phyloP scores from a whole-genome alignment of 2,113 vertebrate species.

The Rhombomys opimus region DNA sequence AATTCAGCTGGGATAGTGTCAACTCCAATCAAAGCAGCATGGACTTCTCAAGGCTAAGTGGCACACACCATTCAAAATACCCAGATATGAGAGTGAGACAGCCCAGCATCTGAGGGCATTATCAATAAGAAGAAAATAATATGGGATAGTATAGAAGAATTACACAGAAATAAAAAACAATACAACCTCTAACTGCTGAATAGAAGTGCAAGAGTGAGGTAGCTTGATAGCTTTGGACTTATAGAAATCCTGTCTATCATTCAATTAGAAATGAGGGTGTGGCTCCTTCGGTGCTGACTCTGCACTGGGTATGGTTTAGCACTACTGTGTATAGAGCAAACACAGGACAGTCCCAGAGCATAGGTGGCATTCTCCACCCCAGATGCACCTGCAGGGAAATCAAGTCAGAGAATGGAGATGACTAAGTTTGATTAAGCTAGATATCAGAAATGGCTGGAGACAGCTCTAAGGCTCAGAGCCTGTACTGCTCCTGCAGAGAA shows the following conservation, averaged over 20 bases:
- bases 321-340: background rate
- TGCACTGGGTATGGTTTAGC: background rate
- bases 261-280: background rate
- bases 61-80: background rate
- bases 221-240: background rate
- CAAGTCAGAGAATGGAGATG: background rate
- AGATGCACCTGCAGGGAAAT: background rate
- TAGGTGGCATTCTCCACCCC: background rate
- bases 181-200: background rate
- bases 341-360: background rate
- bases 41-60: background rate
- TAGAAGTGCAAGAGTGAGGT: background rate
- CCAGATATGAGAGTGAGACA: background rate
- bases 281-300: background rate
- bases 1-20: background rate
- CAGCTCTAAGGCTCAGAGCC: background rate
- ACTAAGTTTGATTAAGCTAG: background rate
- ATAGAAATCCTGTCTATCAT: background rate
- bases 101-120: background rate
- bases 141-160: background rate
- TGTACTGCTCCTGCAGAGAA: background rate
- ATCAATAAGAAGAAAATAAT: background rate
- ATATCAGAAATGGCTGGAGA: background rate
- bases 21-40: background rate
- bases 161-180: background rate